Evolutionary conservation across 2,113 vertebrate genomes (phyloP), one percentile per base, ranked within the genome.

Genomic region (Cyanistes caeruleus): DNA sequence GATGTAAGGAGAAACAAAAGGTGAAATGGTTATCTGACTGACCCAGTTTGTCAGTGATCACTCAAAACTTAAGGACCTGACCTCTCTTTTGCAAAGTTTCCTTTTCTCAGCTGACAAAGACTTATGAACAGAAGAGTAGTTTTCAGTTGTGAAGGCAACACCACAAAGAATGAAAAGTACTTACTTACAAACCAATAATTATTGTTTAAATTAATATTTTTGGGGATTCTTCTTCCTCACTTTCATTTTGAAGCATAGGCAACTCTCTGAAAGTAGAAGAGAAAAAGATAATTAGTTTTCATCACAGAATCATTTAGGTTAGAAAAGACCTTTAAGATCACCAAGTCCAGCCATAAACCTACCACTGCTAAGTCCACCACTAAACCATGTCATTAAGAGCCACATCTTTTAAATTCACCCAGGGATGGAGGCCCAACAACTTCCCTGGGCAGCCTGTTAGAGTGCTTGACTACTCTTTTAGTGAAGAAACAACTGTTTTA

Each of bases 221-320:
- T 3, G 21, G 16, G 28, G 53, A 92, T n/a, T 83, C 87, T 60
- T 94, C 94, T 85, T 94, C 67, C 67, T 96, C 75, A 76, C 53
- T 85, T 93, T 76, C 96, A 97, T 96, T 80, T 94, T 95, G 90
- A 94, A 90, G 53, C 62, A 48, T 28, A 60, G 69, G 70, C 33
- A 88, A 79, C 56, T 46, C 33, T 76, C 90, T 97, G 90, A 85
- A 95, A 96, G 63, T 3, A 85, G 28, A 93, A 91, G 20, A 85
- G 21, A n/a, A 91, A 87, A 95, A 72, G 5, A 64, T 52, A 8
- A 58, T 95, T 41, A 94, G 20, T 28, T 62, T 93, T 90, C 46
- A 80, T 55, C 41, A 53, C 11, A 62, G 48, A 83, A 55, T 35
- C 8, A 41, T 60, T 75, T 60, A 25, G 30, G 5, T 62, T 48